Base-by-base conservation (phyloP, 2,113 vertebrate species). In the Trinectes maculatus region DNA sequence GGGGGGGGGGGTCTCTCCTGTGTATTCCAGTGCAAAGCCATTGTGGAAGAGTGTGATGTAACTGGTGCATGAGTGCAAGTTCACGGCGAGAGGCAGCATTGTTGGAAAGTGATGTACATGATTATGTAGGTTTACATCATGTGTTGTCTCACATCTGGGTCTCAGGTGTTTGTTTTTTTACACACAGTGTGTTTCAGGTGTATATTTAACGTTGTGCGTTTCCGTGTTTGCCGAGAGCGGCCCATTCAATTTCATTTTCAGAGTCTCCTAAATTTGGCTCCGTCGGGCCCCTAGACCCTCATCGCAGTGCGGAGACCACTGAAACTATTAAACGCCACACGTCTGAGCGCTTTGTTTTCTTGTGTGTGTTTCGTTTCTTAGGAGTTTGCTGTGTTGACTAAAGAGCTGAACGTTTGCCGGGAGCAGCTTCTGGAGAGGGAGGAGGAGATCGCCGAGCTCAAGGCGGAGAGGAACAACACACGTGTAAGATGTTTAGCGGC, bases 391-490 rank as follows among this genome's bases (percentile, higher is more conserved):
- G 95, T 95, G 61, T 91, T 97, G 85, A 97, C 95, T 55, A 98
- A 97, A 83, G 95, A 98, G 85, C 86, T 98, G 84, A 97, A 96
- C 71, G 84, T 95, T 66, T 98, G 96, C 87, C 93, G 96, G 63
- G 96, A 98, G 89, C 96, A 98, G 89, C 92, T 98, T 61, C 90
- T 96, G 76, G 96, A 98, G 87, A 91, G 96, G 57, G 96, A 98
- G 87, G 95, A 98, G 85, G 96, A 98, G 91, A 97, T 97, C 7
- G 91, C 94, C 0, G 96, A 98, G 85, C 92, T 98, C 74, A 97
- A 97, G 83, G 96, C 96, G 0, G 96, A 98, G 89, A 91, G 96
- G 59, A 98, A 97, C 92, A 98, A 98, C 90, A 98, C 96, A 26
- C 78, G 96, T 68, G 90, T 90, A 87, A 90, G 89, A 86, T 79